These are phyloP conservation scores for Actinemys pallida DNA, from an alignment of 2,113 vertebrate genomes.

Conservation along the genomic window DNA sequence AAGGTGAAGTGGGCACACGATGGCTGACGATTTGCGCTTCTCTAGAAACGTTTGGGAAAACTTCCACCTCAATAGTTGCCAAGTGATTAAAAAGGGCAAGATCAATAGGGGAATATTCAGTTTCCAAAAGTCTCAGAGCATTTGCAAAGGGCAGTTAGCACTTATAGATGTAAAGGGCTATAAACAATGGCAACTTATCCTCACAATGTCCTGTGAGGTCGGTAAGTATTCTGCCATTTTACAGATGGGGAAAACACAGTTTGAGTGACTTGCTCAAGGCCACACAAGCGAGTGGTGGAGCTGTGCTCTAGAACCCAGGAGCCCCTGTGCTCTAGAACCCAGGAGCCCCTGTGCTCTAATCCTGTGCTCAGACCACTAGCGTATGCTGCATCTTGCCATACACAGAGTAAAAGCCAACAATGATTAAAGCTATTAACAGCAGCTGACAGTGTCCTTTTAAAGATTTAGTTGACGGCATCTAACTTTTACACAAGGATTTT, in stretches of 20 bases:
- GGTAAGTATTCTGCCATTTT: not conserved
- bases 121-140: not conserved
- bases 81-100: not conserved
- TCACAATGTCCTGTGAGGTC: not conserved
- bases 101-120: not conserved
- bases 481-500: not conserved
- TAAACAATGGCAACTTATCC: not conserved
- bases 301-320: too few species aligned
- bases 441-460: not conserved
- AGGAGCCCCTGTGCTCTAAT: not conserved
- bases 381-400: not conserved
- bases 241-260: not conserved
- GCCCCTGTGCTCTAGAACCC: not conserved
- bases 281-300: not conserved
- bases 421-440: not conserved
- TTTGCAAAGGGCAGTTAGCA: not conserved
- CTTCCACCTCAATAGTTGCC: not conserved
- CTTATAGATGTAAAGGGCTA: not conserved
- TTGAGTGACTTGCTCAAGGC: not conserved
- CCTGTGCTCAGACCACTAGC: not conserved
- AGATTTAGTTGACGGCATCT: not conserved
- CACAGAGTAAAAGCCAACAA: not conserved
- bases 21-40: not conserved
- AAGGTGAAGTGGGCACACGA: not conserved
- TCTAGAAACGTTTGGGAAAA: constrained; percentile 9